A percentile compares a stretch with the other conserved stretches of the same genome.
phyloP scores from a whole-genome alignment of 2,888 invertebrate species.

The Trichopoda pennipes region DNA sequence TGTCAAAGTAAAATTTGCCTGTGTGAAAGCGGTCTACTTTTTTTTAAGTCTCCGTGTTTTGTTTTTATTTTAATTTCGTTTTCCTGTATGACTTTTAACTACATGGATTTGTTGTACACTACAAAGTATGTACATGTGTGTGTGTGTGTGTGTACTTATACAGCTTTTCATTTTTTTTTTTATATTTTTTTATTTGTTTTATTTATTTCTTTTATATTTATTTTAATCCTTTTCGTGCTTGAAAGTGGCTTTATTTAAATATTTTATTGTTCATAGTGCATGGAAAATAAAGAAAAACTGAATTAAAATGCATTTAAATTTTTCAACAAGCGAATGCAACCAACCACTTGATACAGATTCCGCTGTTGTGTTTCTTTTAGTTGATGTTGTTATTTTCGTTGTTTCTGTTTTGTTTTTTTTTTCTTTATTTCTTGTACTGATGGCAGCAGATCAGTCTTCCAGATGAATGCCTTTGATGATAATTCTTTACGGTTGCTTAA shows the following conservation, averaged over 20 bases:
- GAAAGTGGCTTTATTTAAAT: conserved; percentile 63
- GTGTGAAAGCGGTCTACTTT: too few species aligned
- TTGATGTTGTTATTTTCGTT: conserved; percentile 7
- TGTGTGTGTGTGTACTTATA: conserved; percentile 8
- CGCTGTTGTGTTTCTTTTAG: conserved; percentile 13
- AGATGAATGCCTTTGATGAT: conserved; percentile 66
- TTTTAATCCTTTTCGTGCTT: conserved; percentile 60
- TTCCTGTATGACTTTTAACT: conserved; percentile 25
- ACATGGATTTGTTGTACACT: not conserved
- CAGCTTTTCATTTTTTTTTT: not conserved
- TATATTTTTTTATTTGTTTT: conserved; percentile 13
- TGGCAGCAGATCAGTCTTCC: conserved; percentile 66
- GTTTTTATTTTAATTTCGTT: not conserved
- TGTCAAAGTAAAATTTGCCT: too few species aligned
- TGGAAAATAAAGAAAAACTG: conserved; percentile 29
- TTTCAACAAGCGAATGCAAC: conserved; percentile 5
- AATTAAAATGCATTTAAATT: conserved; percentile 28
- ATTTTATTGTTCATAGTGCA: conserved; percentile 61
- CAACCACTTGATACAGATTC: conserved; percentile 31
- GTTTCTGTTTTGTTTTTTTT: too few species aligned
- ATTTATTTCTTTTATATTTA: conserved; percentile 21
- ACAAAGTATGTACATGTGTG: not conserved
- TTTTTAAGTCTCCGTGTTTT: not conserved
- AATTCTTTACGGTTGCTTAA: conserved; percentile 65
- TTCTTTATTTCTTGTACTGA: conserved; percentile 19